Conservation (phyloP, 2,888 invertebrate species). For the Apeira syringaria region DNA sequence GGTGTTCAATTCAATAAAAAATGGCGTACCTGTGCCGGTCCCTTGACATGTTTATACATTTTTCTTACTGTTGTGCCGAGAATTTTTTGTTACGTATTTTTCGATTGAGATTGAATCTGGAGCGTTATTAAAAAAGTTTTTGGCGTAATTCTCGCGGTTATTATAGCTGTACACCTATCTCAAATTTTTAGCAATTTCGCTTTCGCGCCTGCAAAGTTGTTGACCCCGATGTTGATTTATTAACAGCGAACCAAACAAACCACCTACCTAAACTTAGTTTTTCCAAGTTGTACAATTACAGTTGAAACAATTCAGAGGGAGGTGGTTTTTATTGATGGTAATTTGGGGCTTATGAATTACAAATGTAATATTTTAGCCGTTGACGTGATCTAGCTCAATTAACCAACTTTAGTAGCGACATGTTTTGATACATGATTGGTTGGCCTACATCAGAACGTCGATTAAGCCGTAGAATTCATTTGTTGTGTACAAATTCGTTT, state of each 20-base stretch:
- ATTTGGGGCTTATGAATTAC: slow-evolving; percentile 38
- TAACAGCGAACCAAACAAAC: slow-evolving; percentile 35
- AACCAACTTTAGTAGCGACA: slow-evolving; percentile 33
- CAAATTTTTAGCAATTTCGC: slow-evolving; percentile 52
- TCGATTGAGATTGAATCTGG: slow-evolving; percentile 76
- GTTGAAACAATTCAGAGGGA: slow-evolving; percentile 26
- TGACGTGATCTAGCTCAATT: slow-evolving; percentile 33
- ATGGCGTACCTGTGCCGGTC: slow-evolving; percentile 80
- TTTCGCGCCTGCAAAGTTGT: slow-evolving; percentile 37
- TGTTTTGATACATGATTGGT: slow-evolving; percentile 29
- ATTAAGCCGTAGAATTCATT: slow-evolving; percentile 15
- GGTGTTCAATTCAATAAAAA: slow-evolving; percentile 80
- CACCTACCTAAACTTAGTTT: slow-evolving; percentile 23
- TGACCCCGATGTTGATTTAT: slow-evolving; percentile 49
- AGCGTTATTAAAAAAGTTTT: slow-evolving; percentile 81
- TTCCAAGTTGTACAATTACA: slow-evolving; percentile 29
- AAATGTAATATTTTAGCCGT: slow-evolving; percentile 38
- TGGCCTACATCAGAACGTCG: slow-evolving; percentile 16
- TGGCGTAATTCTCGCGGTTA: slow-evolving; percentile 65
- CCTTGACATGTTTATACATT: slow-evolving; percentile 79
- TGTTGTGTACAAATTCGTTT: slow-evolving; percentile 1
- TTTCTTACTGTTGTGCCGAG: slow-evolving; percentile 72
- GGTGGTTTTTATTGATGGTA: slow-evolving; percentile 35
- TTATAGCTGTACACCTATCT: slow-evolving; percentile 57
- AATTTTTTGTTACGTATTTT: slow-evolving; percentile 71